Evolutionary conservation across 2,797 vertebrate genomes (phyloP), one percentile per base, ranked within the genome.

Genomic region (Schizopygopsis malacanthus): DNA sequence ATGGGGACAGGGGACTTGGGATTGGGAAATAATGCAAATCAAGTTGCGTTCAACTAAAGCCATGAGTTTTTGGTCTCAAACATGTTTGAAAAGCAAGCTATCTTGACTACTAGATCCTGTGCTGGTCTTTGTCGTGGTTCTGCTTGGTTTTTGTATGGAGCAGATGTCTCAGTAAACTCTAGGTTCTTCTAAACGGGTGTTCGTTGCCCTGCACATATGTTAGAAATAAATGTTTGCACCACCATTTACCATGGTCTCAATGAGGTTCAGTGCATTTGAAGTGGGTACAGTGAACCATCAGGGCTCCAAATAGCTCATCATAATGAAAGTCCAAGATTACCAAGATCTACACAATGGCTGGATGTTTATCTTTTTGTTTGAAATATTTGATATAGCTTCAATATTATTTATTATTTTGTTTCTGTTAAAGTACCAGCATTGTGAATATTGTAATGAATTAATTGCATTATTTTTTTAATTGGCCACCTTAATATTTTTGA

Each of bases 261-360:
- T 76, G 73, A 33, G 63, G 63, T 65, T 33, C 28, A 33, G 63
- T 65, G 50, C 28, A 54, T 54, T 50, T 65, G 2, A 73, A 73
- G n/a, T 28, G 71, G 87, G 89, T 90, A 71, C 43, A 87, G 89
- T 90, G 84, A 92, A 90, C 80, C 88, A 90, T 88, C 75, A 50
- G 88, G 86, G 79, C 86, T 89, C 81, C 90, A 75, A 69, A 90
- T 82, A 86, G 22, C 50, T 69, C 72, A 33, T 11, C 16, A 50
- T 12, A 20, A 65, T 33, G 25, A 75, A 75, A 52, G 47, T 25
- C n/a, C 10, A 52, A 37, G 47, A 52, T 75, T 33, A 18, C 8
- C 2, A 52, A 20, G 9, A 73, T 50, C 69, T n/a, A 28, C 15
- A 5, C 45, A 18, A 50, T 9, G 9, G 4, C 72, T 75, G 43